Evolutionary conservation across 2,797 vertebrate species (phyloP).

Genomic region (Netta rufina): DNA sequence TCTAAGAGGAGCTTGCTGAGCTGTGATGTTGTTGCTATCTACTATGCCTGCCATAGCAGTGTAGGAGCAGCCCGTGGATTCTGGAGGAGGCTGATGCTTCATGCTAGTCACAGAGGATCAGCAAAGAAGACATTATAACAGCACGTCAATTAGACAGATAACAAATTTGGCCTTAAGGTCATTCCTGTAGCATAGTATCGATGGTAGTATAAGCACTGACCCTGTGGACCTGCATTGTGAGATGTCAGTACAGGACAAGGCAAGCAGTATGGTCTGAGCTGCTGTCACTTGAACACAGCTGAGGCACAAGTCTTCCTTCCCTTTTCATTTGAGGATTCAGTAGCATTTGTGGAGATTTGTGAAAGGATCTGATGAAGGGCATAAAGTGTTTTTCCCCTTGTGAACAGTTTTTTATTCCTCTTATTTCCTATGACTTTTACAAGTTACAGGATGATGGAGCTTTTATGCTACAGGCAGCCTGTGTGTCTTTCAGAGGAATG

Average conservation of each 20-base stretch:
- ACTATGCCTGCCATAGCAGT: fast-evolving
- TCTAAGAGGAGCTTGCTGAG: neutral
- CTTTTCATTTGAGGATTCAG: neutral
- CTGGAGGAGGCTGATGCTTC: neutral
- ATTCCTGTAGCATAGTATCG: neutral
- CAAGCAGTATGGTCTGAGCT: neutral
- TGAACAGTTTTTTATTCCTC: neutral
- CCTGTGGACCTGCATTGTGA: fast-evolving
- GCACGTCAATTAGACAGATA: fast-evolving
- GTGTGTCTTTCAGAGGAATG: neutral
- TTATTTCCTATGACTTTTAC: neutral
- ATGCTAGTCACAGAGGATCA: neutral
- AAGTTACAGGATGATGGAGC: neutral
- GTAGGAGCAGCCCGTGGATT: neutral
- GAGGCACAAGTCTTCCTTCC: neutral
- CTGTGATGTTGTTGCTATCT: neutral
- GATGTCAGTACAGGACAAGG: neutral
- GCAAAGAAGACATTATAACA: neutral
- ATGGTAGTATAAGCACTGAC: neutral
- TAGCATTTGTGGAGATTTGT: neutral
- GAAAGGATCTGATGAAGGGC: neutral
- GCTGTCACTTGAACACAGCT: neutral
- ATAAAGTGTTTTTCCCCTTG: neutral
- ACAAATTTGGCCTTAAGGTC: neutral
- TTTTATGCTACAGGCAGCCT: neutral